A percentile compares a stretch with the other conserved stretches of the same genome.
These are phyloP conservation scores for Orycteropus afer DNA, from an alignment of 2,113 vertebrate genomes.

Conservation along the genomic window DNA sequence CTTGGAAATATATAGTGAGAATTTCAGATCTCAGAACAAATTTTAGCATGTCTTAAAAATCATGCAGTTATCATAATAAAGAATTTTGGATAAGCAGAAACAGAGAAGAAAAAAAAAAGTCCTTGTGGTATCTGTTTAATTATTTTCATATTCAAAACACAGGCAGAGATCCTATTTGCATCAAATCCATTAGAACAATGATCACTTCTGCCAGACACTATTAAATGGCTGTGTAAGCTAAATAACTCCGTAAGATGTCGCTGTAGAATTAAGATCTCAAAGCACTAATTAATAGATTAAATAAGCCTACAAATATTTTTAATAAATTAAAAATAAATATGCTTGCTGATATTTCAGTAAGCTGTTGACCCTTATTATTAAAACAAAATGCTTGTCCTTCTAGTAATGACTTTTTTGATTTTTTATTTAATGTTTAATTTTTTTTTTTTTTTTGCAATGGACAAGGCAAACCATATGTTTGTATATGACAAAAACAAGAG, in stretches of 20 bases:
- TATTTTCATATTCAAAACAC: slow-evolving; percentile 64
- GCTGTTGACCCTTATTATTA: slow-evolving; percentile 44
- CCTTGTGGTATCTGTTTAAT: slow-evolving; percentile 64
- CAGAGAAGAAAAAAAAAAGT: slow-evolving; percentile 23
- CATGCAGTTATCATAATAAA: slow-evolving; percentile 54
- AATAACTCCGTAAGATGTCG: slow-evolving; percentile 69
- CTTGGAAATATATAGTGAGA: slow-evolving; percentile 48
- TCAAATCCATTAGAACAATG: slow-evolving; percentile 71
- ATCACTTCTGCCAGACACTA: slow-evolving; percentile 57
- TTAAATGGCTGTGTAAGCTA: slow-evolving; percentile 44
- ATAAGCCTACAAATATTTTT: neutral
- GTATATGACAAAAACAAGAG: neutral
- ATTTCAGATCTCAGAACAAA: slow-evolving; percentile 60
- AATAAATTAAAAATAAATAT: neutral
- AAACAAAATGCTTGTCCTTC: slow-evolving; percentile 35
- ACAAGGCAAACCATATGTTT: neutral
- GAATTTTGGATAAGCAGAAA: slow-evolving; percentile 62
- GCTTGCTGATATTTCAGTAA: neutral
- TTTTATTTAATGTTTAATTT: slow-evolving; percentile 32
- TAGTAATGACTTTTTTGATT: slow-evolving; percentile 23
- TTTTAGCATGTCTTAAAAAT: slow-evolving; percentile 65
- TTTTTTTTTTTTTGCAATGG: neutral
- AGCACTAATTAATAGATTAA: slow-evolving; percentile 30
- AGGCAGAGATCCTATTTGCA: slow-evolving; percentile 62
- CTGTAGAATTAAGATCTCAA: slow-evolving; percentile 59